Conservation (phyloP, 2,888 invertebrate species). For the Drosophila nigricruria region DNA sequence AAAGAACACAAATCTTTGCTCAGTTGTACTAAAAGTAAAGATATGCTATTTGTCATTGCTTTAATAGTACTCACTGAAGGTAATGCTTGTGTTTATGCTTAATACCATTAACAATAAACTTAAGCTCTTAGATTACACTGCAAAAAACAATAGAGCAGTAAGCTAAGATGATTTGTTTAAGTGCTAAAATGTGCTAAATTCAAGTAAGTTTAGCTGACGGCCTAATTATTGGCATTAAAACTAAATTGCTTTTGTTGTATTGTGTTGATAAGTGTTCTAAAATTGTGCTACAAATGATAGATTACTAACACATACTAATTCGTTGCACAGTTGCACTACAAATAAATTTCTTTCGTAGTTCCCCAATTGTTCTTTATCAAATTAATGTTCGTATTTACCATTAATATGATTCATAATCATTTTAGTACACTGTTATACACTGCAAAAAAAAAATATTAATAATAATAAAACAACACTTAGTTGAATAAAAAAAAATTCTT, state of each 20-base stretch:
- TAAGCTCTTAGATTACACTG: neutral
- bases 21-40: conserved; percentile 4
- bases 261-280: neutral
- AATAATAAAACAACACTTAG: too few species aligned
- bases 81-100: neutral
- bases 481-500: neutral
- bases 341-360: neutral
- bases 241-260: neutral
- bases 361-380: too few species aligned
- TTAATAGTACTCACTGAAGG: neutral
- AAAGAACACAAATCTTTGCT: conserved; percentile 7
- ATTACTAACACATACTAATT: neutral
- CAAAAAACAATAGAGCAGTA: neutral
- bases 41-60: neutral
- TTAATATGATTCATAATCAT: too few species aligned
- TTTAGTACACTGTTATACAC: too few species aligned
- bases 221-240: neutral
- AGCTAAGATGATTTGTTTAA: too few species aligned
- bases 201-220: neutral
- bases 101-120: neutral
- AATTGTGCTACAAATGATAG: neutral
- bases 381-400: too few species aligned
- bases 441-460: too few species aligned
- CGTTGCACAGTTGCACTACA: neutral
- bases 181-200: neutral